Base-by-base conservation (phyloP, 1,140 invertebrate species). In the Cyphomyrmex costatus region DNA sequence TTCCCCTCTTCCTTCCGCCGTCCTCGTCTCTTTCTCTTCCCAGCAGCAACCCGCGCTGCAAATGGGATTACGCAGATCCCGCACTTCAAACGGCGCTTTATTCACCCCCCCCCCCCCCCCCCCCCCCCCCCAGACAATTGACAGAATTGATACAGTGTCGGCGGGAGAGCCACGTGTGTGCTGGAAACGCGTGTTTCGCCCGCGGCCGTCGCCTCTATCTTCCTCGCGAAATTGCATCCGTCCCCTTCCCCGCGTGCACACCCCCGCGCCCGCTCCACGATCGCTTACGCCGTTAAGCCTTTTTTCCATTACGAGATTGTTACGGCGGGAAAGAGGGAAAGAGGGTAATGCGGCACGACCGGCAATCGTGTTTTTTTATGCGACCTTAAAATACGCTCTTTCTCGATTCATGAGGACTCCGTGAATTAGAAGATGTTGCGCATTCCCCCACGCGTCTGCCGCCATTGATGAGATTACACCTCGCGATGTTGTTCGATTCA, bases 61-160 rank as follows among this genome's bases (percentile, higher is more conserved):
- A 93, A 93, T 93, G 77, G 88, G 90, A 93, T 93, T 93, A 93
- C 86, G 65, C 63, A 49, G 58, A 88, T 91, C 86, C 89, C 89
- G 87, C 91, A 93, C 94, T 94, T 95, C 94, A 94, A 95, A 94
- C 93, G 94, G 88, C 85, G 90, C 89, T 92, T 93, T 91, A 90
- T 89, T 88, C 49, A 19, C 16, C 51, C 51, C 12, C n/a, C n/a
- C n/a, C n/a, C n/a, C n/a, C n/a, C n/a, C n/a, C n/a, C n/a, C n/a
- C n/a, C n/a, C n/a, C n/a, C n/a, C n/a, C n/a, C n/a, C n/a, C n/a
- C n/a, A n/a, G n/a, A n/a, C 94, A 95, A 94, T 94, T 94, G 94
- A 93, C 94, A 94, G 92, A 94, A 94, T 94, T 94, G 94, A 94
- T 94, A 94, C 92, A 90, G 88, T 87, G 73, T 63, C 66, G 73